A percentile compares a stretch with the other conserved stretches of the same genome.
phyloP scores from a whole-genome alignment of 2,797 vertebrate species.

The Mycteria americana region DNA sequence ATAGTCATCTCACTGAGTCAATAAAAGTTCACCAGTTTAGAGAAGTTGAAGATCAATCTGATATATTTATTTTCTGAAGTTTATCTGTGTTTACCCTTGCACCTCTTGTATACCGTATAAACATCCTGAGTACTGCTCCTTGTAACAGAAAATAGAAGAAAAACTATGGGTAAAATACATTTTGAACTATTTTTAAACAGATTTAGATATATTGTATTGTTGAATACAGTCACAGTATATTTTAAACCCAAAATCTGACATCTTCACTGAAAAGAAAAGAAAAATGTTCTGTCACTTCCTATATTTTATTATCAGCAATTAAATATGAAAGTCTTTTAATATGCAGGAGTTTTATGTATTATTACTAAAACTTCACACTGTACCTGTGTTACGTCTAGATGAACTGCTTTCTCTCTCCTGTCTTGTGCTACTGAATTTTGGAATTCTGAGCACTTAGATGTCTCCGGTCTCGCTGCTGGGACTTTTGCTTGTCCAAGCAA shows the following conservation, averaged over 20 bases:
- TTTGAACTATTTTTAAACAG: not conserved
- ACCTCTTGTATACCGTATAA: not conserved
- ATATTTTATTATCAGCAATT: not conserved
- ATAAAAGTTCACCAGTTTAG: not conserved
- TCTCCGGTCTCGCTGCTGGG: not conserved
- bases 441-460: not conserved
- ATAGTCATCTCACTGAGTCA: not conserved
- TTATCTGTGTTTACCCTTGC: not conserved
- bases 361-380: not conserved
- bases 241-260: not conserved
- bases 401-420: not conserved
- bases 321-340: not conserved
- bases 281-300: not conserved
- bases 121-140: not conserved
- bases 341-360: not conserved
- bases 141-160: not conserved
- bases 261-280: not conserved
- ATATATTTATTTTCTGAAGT: not conserved
- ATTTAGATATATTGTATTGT: not conserved
- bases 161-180: not conserved
- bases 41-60: not conserved
- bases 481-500: not conserved
- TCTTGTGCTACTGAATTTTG: not conserved
- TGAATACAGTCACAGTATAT: not conserved
- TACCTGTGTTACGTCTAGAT: not conserved